phyloP scores from a whole-genome alignment of 2,113 vertebrate genomes.

The Desmodus rotundus region DNA sequence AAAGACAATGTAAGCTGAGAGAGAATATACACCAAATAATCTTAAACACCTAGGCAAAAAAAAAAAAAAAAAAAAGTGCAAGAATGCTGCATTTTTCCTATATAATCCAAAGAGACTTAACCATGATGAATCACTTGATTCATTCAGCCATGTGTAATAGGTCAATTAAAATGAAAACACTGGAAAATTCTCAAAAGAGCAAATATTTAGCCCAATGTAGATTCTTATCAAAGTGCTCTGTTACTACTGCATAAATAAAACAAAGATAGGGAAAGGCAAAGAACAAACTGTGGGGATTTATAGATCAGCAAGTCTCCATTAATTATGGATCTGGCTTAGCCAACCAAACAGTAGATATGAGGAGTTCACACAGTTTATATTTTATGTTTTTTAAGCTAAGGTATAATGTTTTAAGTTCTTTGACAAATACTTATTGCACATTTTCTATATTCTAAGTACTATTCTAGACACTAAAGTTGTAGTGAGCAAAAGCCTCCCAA shows the following conservation, averaged over 20 bases:
- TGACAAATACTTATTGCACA: not conserved
- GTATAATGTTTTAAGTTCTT: not conserved
- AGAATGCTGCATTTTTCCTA: not conserved
- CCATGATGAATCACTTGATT: not conserved
- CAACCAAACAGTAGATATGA: not conserved
- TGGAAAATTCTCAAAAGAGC: slow-evolving; percentile 33
- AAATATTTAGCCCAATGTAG: slow-evolving; percentile 39
- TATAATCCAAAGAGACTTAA: not conserved
- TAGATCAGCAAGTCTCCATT: not conserved
- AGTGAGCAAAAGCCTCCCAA: not conserved
- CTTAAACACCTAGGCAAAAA: not conserved
- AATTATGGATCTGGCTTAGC: not conserved
- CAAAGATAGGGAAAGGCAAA: not conserved
- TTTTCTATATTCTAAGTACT: not conserved
- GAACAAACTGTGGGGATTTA: not conserved
- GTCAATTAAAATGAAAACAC: slow-evolving; percentile 40
- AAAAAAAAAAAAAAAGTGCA: not conserved
- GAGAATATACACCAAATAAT: not conserved
- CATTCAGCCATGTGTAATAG: not conserved
- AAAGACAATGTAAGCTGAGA: not conserved
- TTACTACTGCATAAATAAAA: slow-evolving; percentile 29
- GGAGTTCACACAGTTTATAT: not conserved
- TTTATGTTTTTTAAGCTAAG: not conserved
- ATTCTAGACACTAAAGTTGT: not conserved
- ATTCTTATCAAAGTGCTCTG: not conserved